phyloP scores from a whole-genome alignment of 1,140 invertebrate species.

The Scaptomyza montana region DNA sequence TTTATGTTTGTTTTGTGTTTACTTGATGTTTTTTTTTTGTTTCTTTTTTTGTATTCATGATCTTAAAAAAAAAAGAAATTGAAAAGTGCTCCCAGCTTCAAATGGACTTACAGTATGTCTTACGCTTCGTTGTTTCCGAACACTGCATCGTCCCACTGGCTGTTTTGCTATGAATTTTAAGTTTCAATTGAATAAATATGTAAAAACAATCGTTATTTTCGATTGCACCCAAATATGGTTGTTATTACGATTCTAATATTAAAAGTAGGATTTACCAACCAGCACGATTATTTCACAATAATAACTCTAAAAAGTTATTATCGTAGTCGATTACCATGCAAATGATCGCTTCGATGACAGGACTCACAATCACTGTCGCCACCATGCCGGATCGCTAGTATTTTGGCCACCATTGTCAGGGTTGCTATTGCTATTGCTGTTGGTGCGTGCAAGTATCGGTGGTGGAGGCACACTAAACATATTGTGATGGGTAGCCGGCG shows the following conservation, averaged over 20 bases:
- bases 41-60: slow-evolving; percentile 10
- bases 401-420: slow-evolving; percentile 69
- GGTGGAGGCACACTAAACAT: slow-evolving; percentile 81
- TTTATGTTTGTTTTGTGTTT: slow-evolving; percentile 8
- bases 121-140: slow-evolving; percentile 32
- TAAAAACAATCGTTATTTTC: slow-evolving; percentile 38
- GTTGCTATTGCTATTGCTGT: slow-evolving; percentile 54
- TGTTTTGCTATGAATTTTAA: slow-evolving; percentile 47
- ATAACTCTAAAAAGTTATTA: slow-evolving; percentile 43
- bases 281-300: slow-evolving; percentile 16
- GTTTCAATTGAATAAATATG: slow-evolving; percentile 52
- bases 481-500: slow-evolving; percentile 81
- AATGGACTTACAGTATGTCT: slow-evolving; percentile 37
- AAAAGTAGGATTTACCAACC: slow-evolving; percentile 33
- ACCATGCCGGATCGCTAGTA: slow-evolving; percentile 68
- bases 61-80: slow-evolving; percentile 29
- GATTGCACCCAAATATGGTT: slow-evolving; percentile 14
- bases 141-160: slow-evolving; percentile 18
- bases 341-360: neutral
- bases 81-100: slow-evolving; percentile 27
- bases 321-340: slow-evolving; percentile 11
- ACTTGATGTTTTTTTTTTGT: slow-evolving; percentile 15
- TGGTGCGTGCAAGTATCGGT: slow-evolving; percentile 65
- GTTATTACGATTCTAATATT: slow-evolving; percentile 24
- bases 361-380: slow-evolving; percentile 59